Evolutionary conservation across 2,797 vertebrate genomes (phyloP).

Genomic region (Rhinophrynus dorsalis): DNA sequence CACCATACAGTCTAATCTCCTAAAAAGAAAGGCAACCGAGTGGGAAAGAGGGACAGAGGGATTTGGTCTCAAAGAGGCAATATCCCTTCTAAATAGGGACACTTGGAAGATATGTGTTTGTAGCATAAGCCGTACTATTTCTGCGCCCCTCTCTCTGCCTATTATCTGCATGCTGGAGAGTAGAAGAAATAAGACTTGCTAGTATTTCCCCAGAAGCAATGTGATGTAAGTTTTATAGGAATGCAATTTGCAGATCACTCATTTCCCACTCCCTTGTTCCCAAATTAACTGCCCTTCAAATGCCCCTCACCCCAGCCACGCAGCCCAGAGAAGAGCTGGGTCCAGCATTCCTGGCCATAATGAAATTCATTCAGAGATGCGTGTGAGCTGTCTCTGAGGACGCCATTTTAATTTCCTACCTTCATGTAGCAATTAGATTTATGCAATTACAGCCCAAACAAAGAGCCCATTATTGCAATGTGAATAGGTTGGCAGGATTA

Average conservation of each 20-base stretch:
- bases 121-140: too few species aligned
- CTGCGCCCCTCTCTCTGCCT: too few species aligned
- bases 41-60: too few species aligned
- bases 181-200: neutral
- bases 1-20: too few species aligned
- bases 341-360: conserved; percentile 49
- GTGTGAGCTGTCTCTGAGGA: conserved; percentile 47
- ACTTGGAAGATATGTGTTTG: too few species aligned
- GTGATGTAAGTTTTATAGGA: neutral
- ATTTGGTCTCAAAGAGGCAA: too few species aligned
- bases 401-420: conserved; percentile 59
- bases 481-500: conserved; percentile 49
- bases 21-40: too few species aligned
- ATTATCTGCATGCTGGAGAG: too few species aligned
- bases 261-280: neutral
- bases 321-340: conserved; percentile 12
- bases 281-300: conserved; percentile 6
- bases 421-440: conserved; percentile 54
- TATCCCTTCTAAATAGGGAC: too few species aligned
- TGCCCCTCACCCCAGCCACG: conserved; percentile 9
- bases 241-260: neutral
- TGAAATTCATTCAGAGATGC: conserved; percentile 59
- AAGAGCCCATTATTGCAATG: conserved; percentile 40
- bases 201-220: neutral
- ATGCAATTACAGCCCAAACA: conserved; percentile 52